These are phyloP conservation scores for Cetonia aurata DNA, from an alignment of 2,888 invertebrate genomes.

Conservation along the genomic window DNA sequence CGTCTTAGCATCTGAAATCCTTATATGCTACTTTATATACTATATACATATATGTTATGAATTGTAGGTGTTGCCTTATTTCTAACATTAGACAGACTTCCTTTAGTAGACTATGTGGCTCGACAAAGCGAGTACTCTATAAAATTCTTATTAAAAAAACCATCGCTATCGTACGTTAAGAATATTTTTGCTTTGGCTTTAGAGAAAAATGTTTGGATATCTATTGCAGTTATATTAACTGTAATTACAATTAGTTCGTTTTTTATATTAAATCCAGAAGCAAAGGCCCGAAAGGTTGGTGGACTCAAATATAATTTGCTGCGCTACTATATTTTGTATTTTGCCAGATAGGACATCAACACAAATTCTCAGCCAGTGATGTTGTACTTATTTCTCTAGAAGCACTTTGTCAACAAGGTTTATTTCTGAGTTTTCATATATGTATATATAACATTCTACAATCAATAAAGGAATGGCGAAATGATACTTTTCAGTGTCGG, in stretches of 20 bases:
- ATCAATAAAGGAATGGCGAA: background rate
- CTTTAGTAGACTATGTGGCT: slow-evolving; percentile 52
- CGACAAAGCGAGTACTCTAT: slow-evolving; percentile 52
- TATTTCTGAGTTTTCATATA: background rate
- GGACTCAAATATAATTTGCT: background rate
- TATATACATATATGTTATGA: no score
- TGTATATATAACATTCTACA: background rate
- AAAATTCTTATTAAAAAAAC: slow-evolving; percentile 66
- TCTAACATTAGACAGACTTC: slow-evolving; percentile 50
- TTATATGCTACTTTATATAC: no score
- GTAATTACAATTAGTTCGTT: slow-evolving; percentile 58
- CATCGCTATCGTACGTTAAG: slow-evolving; percentile 66
- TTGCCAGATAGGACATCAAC: slow-evolving; percentile 39
- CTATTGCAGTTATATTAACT: slow-evolving; percentile 58
- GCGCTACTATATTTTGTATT: background rate
- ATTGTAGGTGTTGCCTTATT: slow-evolving; percentile 47
- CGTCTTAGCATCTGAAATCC: no score
- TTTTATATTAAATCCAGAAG: slow-evolving; percentile 63
- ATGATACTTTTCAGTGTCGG: no score
- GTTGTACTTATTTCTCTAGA: slow-evolving; percentile 66
- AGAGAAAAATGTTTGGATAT: slow-evolving; percentile 65
- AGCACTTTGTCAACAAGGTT: slow-evolving; percentile 69
- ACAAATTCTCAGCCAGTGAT: slow-evolving; percentile 59
- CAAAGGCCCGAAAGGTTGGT: slow-evolving; percentile 46
- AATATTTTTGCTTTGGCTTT: slow-evolving; percentile 68